These are phyloP conservation scores for Stenolophus ochropezus DNA, from an alignment of 2,888 invertebrate species.

Conservation along the genomic window DNA sequence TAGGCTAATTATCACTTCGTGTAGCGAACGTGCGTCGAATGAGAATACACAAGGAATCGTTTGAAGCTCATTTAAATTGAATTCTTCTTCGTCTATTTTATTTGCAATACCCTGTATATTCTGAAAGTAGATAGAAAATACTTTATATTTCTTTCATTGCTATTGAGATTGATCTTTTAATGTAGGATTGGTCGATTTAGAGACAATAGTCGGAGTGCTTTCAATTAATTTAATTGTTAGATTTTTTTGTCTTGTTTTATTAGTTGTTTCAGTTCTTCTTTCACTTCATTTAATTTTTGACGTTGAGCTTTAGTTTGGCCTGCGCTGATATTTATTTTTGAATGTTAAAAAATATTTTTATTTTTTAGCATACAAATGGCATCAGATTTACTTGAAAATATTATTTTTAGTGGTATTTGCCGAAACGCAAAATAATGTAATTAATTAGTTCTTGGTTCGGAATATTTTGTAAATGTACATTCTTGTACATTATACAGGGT, in stretches of 20 bases:
- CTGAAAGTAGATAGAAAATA: neutral
- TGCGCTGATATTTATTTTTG: neutral
- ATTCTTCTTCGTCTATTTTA: neutral
- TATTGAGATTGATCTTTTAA: neutral
- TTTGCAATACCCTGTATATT: neutral
- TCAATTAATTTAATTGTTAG: neutral
- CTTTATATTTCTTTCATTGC: neutral
- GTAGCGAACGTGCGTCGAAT: neutral
- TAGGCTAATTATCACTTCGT: neutral
- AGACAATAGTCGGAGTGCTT: neutral
- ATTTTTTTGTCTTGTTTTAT: neutral
- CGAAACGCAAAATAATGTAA: neutral
- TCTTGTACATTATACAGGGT: too few species aligned
- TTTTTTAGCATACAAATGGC: neutral
- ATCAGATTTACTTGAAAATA: neutral
- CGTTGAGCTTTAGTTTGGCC: neutral
- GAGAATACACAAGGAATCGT: neutral
- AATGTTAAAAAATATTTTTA: constrained; percentile 2
- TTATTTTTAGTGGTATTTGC: neutral
- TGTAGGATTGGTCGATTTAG: neutral
- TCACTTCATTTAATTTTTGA: constrained; percentile 2
- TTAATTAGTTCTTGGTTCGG: neutral
- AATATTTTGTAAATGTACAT: too few species aligned
- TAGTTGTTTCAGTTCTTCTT: neutral
- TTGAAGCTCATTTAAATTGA: neutral